Evolutionary conservation across 2,888 invertebrate species (phyloP), one percentile per base, ranked within the genome.

Genomic region (Rambutsinella grinnellia): DNA sequence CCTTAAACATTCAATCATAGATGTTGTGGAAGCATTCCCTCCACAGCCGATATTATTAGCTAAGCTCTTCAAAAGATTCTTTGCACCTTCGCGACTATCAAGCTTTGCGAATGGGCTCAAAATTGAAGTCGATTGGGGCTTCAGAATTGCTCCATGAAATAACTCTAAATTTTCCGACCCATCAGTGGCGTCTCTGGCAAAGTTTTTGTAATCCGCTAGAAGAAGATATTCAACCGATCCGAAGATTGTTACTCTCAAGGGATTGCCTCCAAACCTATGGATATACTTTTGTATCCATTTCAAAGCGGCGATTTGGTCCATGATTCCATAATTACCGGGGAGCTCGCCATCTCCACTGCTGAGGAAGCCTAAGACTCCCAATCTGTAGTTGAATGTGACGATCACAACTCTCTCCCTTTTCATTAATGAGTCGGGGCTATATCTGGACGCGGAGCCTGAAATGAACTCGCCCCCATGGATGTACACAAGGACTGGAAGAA

Each of bases 231-330:
- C 80, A 21, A 81, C 80, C 26, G 78, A 79, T 10, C 82, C 83
- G 47, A 81, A 82, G 23, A 83, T 72, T 2, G 81, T 79, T 5
- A 82, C 76, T 19, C 81, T 62, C 2, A 74, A 56, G 0, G 81
- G 78, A 51, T 83, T 80, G n/a, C 83, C 83, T 51, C 83, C 81
- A 63, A 83, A 83, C n/a, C 79, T 51, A 28, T 82, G 81, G 49
- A 83, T 79, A 36, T 82, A 79, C 17, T 79, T 79, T n/a, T 82
- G 63, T 13, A 82, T 67, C 81, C 81, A 83, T 63, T 76, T 77
- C 51, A 83, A 63, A 26, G 79, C 82, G 13, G 69, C 66, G 1
- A 83, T 72, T 70, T 83, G 83, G 57, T 83, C 83, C 3, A 79
- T 56, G 0, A 83, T 61, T 1, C 83, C 82, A 57, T 81, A 83